phyloP scores from a whole-genome alignment of 2,888 invertebrate species.

The Tachina grossa region DNA sequence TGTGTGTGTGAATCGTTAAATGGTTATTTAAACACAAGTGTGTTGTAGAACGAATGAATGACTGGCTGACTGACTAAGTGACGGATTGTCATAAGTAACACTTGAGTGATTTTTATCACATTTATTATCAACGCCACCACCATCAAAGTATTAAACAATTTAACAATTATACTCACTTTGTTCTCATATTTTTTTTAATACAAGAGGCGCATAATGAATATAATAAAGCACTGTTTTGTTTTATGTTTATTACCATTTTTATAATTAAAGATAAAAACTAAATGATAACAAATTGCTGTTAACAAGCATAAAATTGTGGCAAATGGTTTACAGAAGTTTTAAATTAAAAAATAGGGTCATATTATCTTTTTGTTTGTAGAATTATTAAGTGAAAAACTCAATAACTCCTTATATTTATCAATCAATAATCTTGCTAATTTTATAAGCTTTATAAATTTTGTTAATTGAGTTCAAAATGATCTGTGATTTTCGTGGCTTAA shows the following conservation, averaged over 20 bases:
- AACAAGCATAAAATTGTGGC: constrained; percentile 61
- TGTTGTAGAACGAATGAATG: background rate
- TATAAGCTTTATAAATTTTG: background rate
- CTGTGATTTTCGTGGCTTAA: background rate
- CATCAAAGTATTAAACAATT: constrained; percentile 63
- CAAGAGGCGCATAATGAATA: constrained; percentile 26
- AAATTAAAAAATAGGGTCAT: constrained; percentile 27
- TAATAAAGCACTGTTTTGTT: constrained; percentile 44
- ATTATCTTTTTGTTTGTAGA: background rate
- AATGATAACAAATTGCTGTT: constrained; percentile 67
- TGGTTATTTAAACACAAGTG: background rate
- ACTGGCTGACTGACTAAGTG: background rate
- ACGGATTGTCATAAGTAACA: constrained; percentile 61
- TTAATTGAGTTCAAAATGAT: constrained; percentile 19
- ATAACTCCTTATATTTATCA: background rate
- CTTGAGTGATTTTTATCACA: constrained; percentile 67
- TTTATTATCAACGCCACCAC: constrained; percentile 55
- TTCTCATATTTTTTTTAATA: constrained; percentile 27
- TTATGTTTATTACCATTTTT: constrained; percentile 48
- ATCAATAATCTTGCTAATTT: background rate
- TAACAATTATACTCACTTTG: constrained; percentile 21
- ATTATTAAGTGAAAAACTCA: background rate
- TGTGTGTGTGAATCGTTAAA: background rate
- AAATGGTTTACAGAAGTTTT: constrained; percentile 22
- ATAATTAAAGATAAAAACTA: constrained; percentile 64